These are phyloP conservation scores for Prosapia bicincta DNA, from an alignment of 2,888 invertebrate genomes.

Conservation along the genomic window DNA sequence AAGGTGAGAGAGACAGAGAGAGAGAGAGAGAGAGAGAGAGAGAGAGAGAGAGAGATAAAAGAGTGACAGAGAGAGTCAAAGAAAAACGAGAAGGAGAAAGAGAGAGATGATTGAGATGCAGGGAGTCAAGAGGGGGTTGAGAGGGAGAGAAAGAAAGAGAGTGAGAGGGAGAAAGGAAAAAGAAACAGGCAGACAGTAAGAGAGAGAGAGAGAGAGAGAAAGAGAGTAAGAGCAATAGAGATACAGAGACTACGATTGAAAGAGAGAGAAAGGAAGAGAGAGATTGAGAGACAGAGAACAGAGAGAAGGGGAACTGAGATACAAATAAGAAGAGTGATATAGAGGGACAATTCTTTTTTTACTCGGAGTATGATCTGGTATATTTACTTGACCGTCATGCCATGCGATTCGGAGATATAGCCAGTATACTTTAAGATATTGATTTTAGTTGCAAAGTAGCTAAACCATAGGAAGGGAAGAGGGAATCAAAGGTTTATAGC, in stretches of 20 bases:
- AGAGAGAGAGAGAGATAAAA: not conserved
- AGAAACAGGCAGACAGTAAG: slow-evolving; percentile 1
- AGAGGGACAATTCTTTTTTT: too few species aligned
- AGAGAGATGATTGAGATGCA: not conserved
- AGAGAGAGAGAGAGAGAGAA: not conserved
- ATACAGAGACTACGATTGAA: not conserved
- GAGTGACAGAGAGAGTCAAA: not conserved
- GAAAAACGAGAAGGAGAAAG: not conserved
- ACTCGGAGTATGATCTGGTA: too few species aligned
- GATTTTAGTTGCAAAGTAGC: too few species aligned
- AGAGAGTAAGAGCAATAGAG: too few species aligned
- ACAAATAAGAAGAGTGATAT: too few species aligned
- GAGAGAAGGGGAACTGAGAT: not conserved
- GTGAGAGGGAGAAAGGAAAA: not conserved
- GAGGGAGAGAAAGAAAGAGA: not conserved
- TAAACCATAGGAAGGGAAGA: too few species aligned
- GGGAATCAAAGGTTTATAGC: too few species aligned
- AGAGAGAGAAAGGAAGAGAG: not conserved
- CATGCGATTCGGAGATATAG: too few species aligned
- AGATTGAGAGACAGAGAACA: not conserved
- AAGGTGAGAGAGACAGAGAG: not conserved
- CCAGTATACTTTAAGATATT: too few species aligned
- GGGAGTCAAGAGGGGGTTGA: too few species aligned
- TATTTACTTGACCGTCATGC: too few species aligned
- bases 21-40: not conserved